Evolutionary conservation across 2,113 vertebrate species (phyloP).

Genomic region (Xenus cinereus): DNA sequence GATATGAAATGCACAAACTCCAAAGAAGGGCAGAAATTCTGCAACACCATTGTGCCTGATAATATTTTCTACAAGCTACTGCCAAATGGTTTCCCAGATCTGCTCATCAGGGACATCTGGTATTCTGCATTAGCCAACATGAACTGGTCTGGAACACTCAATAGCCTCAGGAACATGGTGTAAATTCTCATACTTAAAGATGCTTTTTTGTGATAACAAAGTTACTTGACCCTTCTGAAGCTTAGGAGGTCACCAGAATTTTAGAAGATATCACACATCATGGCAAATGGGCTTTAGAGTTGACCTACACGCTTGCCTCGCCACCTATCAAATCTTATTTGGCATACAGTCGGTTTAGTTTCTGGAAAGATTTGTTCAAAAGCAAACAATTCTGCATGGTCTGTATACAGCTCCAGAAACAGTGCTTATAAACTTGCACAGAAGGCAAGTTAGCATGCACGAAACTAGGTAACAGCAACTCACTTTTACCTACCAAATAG

Average conservation of each 20-base stretch:
- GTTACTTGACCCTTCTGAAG: not conserved
- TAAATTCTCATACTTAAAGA: not conserved
- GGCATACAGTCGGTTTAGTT: not conserved
- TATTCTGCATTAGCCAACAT: slow-evolving; percentile 10
- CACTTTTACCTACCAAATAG: not conserved
- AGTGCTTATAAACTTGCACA: not conserved
- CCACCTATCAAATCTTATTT: not conserved
- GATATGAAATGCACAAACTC: not conserved
- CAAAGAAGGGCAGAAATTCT: slow-evolving; percentile 5
- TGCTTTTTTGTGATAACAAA: not conserved
- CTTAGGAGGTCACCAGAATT: not conserved
- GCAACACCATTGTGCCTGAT: not conserved
- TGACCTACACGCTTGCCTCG: not conserved
- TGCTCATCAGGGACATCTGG: slow-evolving; percentile 46
- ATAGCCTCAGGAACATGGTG: not conserved
- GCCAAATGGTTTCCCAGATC: slow-evolving; percentile 15
- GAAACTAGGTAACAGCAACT: not conserved
- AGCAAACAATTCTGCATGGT: not conserved
- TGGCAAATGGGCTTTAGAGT: not conserved
- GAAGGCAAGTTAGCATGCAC: not conserved
- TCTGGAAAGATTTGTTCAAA: not conserved
- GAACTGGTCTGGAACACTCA: slow-evolving; percentile 2
- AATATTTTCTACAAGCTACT: not conserved
- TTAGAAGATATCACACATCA: not conserved
- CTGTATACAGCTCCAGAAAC: not conserved